Evolutionary conservation across 2,888 invertebrate genomes (phyloP).

Genomic region (Drosophila gaucha): DNA sequence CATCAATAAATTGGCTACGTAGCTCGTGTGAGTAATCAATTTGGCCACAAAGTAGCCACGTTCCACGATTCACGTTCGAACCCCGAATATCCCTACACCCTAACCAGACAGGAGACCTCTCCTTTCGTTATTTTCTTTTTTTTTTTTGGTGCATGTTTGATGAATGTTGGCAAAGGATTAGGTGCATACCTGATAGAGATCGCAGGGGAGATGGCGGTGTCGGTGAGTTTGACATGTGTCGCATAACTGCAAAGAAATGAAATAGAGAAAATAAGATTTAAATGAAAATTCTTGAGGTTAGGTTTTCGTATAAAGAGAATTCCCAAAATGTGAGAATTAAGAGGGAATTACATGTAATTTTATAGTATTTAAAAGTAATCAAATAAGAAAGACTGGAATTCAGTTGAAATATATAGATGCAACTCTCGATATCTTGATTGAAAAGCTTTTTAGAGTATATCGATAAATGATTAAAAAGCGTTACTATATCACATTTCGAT

Average conservation of each 20-base stretch:
- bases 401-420: no score
- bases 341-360: background rate
- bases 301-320: background rate
- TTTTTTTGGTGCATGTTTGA: constrained; percentile 54
- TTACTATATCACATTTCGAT: background rate
- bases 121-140: background rate
- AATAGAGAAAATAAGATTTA: constrained; percentile 19
- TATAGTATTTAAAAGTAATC: background rate
- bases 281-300: background rate
- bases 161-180: constrained; percentile 79
- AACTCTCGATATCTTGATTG: no score
- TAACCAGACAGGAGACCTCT: background rate
- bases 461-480: no score
- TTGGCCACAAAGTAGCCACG: constrained; percentile 80
- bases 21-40: constrained; percentile 77
- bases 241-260: constrained; percentile 79
- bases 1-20: constrained; percentile 60
- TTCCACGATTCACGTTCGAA: constrained; percentile 39
- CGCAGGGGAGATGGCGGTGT: constrained; percentile 83
- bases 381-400: background rate
- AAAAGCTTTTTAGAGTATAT: no score
- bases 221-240: constrained; percentile 84
- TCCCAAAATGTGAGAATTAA: background rate
- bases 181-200: constrained; percentile 81
- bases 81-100: constrained; percentile 3